phyloP scores from a whole-genome alignment of 2,797 vertebrate genomes.

The Allobates femoralis region DNA sequence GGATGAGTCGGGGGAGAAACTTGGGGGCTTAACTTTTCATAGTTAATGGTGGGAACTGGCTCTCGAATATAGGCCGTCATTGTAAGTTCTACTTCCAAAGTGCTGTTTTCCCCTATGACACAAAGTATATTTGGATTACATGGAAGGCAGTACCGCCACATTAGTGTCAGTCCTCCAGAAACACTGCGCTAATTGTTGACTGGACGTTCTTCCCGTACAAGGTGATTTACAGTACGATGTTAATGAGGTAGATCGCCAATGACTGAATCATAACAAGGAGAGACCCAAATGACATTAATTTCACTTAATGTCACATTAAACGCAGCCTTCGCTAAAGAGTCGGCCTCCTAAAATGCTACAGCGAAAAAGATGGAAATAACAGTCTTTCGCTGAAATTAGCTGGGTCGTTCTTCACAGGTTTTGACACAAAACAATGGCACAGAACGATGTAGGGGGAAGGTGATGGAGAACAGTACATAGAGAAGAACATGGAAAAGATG shows the following conservation, averaged over 20 bases:
- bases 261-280: conserved; percentile 9
- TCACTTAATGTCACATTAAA: conserved; percentile 34
- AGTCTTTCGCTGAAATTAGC: conserved; percentile 27
- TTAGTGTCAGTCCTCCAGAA: neutral
- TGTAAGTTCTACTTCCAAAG: neutral
- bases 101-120: neutral
- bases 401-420: too few relatives aligned
- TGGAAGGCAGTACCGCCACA: neutral
- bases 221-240: neutral
- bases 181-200: neutral
- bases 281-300: conserved; percentile 14
- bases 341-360: neutral
- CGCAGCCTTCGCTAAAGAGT: neutral
- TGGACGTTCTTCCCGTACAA: neutral
- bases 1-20: too few relatives aligned
- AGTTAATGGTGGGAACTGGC: neutral
- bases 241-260: conserved; percentile 16
- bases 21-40: neutral
- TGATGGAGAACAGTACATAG: neutral
- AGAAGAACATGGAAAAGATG: neutral
- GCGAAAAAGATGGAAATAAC: conserved; percentile 8
- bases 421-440: neutral
- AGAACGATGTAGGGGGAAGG: neutral
- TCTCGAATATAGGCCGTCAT: neutral
- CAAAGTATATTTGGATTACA: neutral